Conservation (phyloP, 1,140 invertebrate genomes). For the Microplitis mediator region DNA sequence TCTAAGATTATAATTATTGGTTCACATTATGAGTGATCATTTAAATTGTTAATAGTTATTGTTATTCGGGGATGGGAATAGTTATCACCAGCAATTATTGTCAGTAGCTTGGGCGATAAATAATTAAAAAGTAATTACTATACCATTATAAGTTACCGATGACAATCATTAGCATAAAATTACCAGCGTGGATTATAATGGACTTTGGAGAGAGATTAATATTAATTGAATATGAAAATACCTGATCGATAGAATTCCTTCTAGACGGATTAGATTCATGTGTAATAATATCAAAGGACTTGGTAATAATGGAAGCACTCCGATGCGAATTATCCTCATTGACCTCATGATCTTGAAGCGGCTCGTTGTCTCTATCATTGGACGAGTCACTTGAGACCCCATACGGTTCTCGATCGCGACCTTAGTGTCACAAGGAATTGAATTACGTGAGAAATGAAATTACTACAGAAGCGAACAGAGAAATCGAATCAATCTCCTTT, state of each 20-base stretch:
- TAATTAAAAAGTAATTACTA: too few relatives aligned
- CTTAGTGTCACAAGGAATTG: conserved; percentile 13
- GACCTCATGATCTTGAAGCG: conserved; percentile 3
- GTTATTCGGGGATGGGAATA: too few relatives aligned
- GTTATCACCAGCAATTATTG: too few relatives aligned
- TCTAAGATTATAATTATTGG: too few relatives aligned
- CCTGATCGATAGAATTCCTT: conserved; percentile 32
- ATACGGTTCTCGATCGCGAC: conserved; percentile 18
- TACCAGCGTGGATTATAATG: too few relatives aligned
- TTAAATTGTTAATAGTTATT: too few relatives aligned
- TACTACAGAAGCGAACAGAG: conserved; percentile 24
- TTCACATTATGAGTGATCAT: too few relatives aligned
- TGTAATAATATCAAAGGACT: conserved; percentile 34
- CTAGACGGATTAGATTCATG: conserved; percentile 27
- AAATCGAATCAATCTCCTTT: conserved; percentile 30
- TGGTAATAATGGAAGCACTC: neutral
- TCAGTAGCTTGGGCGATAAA: too few relatives aligned
- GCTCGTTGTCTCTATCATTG: conserved; percentile 15
- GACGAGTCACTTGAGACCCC: conserved; percentile 21
- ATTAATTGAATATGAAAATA: neutral
- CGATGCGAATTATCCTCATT: neutral
- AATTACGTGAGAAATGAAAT: conserved; percentile 28
- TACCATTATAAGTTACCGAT: too few relatives aligned
- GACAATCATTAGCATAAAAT: too few relatives aligned
- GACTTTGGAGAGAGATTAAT: too few relatives aligned